phyloP scores from a whole-genome alignment of 2,797 vertebrate species.

The Acropternis orthonyx region DNA sequence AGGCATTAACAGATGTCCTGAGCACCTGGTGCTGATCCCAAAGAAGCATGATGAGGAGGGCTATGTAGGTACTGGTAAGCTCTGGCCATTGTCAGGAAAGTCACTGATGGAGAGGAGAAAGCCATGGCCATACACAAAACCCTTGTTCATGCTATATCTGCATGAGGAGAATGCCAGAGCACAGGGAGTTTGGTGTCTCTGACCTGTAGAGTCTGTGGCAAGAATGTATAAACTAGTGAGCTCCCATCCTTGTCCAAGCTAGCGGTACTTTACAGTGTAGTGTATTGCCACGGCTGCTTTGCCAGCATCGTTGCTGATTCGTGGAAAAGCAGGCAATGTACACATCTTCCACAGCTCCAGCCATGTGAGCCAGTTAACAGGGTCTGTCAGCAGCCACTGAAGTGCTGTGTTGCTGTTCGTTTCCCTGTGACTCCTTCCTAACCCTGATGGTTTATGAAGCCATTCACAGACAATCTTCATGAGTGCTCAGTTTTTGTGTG shows the following conservation, averaged over 20 bases:
- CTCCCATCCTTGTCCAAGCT: background rate
- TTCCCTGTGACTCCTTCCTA: background rate
- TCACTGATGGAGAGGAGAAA: background rate
- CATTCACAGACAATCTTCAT: accelerated
- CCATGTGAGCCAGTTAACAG: background rate
- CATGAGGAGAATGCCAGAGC: background rate
- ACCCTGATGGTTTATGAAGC: background rate
- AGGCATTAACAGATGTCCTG: background rate
- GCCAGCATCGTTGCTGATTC: background rate
- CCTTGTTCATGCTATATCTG: background rate
- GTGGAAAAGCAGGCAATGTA: background rate
- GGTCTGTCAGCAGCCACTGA: background rate
- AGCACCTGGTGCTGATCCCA: background rate
- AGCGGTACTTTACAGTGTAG: background rate
- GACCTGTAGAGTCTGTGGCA: background rate
- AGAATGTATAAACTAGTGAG: background rate
- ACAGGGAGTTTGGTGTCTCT: background rate
- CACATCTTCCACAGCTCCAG: background rate
- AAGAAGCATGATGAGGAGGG: background rate
- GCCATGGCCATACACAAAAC: background rate
- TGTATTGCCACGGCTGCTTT: background rate
- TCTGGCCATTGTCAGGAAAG: background rate
- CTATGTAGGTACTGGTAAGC: background rate
- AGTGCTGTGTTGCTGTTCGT: background rate
- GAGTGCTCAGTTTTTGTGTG: background rate